Evolutionary conservation across 2,797 vertebrate genomes (phyloP).

Genomic region (Phataginus tetradactyla): DNA sequence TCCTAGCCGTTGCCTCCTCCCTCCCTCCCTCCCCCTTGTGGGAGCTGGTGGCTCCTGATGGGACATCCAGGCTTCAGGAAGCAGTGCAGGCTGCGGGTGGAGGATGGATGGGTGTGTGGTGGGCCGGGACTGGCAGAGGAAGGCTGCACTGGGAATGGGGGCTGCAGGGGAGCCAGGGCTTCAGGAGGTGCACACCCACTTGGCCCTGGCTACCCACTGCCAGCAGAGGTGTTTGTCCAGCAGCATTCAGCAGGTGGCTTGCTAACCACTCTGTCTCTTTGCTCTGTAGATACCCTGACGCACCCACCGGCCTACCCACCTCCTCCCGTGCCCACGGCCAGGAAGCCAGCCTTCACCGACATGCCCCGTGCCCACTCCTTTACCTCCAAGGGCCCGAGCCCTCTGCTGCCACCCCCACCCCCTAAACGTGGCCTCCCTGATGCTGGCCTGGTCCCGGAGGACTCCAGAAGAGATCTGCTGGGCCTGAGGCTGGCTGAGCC

Average conservation of each 20-base stretch:
- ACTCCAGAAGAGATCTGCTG: constrained; percentile 74
- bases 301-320: constrained; percentile 94
- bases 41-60: background rate
- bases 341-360: constrained; percentile 79
- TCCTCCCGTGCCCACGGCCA: constrained; percentile 89
- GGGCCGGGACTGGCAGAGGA: background rate
- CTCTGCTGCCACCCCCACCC: constrained; percentile 83
- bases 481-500: constrained; percentile 51
- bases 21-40: accelerated
- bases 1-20: background rate
- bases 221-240: background rate
- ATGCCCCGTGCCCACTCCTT: constrained; percentile 79
- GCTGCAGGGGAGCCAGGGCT: background rate
- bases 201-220: accelerated
- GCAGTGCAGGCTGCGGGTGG: background rate
- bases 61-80: background rate
- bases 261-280: background rate
- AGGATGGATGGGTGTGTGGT: background rate
- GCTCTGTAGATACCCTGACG: constrained; percentile 80
- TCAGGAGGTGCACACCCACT: accelerated
- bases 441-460: constrained; percentile 62
- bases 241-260: background rate
- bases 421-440: constrained; percentile 82
- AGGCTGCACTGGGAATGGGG: background rate
- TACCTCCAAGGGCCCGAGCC: constrained; percentile 63